A percentile compares a stretch with the other conserved stretches of the same genome.
These are phyloP conservation scores for Drosophila ustulata DNA, from an alignment of 2,888 invertebrate species.

Conservation along the genomic window DNA sequence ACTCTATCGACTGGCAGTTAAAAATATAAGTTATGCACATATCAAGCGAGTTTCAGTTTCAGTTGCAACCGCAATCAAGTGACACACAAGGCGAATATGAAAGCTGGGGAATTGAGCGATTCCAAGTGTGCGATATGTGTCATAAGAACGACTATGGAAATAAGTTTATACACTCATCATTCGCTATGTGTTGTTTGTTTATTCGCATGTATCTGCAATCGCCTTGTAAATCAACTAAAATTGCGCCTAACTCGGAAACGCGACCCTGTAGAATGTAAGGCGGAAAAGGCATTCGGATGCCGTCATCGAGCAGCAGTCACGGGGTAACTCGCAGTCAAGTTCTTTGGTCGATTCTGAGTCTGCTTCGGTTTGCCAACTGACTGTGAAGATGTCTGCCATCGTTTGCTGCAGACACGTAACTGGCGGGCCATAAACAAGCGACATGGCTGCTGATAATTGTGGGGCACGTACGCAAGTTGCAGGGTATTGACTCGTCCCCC, in stretches of 20 bases:
- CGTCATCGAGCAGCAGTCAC: not conserved
- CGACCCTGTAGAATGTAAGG: conserved; percentile 33
- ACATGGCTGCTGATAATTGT: conserved; percentile 21
- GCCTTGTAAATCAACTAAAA: conserved; percentile 70
- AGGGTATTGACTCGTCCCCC: conserved; percentile 24
- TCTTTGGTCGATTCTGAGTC: not conserved
- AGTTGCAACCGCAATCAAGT: conserved; percentile 76
- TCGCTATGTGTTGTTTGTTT: conserved; percentile 5
- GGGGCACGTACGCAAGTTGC: conserved; percentile 21
- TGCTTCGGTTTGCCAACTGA: not conserved
- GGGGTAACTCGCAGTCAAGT: conserved; percentile 7
- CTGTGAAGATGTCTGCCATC: conserved; percentile 21
- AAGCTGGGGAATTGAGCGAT: conserved; percentile 43
- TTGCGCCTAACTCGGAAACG: conserved; percentile 55
- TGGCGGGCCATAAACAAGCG: conserved; percentile 37
- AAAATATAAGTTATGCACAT: conserved; percentile 17
- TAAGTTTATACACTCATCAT: not conserved
- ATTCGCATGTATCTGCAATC: conserved; percentile 29
- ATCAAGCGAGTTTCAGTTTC: conserved; percentile 52
- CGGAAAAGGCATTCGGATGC: conserved; percentile 3
- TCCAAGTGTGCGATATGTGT: conserved; percentile 55
- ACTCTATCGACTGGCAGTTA: conserved; percentile 11
- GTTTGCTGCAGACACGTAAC: conserved; percentile 42
- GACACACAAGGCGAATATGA: conserved; percentile 61
- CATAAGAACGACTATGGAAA: conserved; percentile 28